A percentile compares a stretch with the other conserved stretches of the same genome.
Evolutionary conservation across 2,888 invertebrate genomes (phyloP).

Genomic region (Taphrorychus bicolor): DNA sequence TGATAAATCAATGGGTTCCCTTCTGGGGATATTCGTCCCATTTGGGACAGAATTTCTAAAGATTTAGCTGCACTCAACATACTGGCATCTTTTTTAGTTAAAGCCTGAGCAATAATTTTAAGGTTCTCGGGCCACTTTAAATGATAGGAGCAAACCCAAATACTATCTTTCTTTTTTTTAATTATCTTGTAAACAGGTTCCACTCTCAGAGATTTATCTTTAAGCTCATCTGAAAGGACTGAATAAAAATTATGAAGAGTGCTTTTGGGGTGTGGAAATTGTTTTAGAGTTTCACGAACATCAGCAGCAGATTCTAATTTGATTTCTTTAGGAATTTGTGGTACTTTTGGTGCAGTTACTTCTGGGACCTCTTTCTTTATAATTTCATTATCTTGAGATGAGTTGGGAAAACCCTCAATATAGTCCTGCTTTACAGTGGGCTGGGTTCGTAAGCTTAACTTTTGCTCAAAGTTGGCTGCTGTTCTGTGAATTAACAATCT

Average conservation of each 20-base stretch:
- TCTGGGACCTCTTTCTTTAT: too few relatives aligned
- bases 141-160: conserved; percentile 65
- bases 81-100: conserved; percentile 65
- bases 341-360: too few relatives aligned
- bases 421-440: too few relatives aligned
- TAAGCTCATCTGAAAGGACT: conserved; percentile 60
- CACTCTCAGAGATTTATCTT: conserved; percentile 53
- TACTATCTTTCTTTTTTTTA: conserved; percentile 55
- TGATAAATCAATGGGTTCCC: conserved; percentile 61
- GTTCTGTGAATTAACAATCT: too few relatives aligned
- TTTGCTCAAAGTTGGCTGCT: too few relatives aligned
- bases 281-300: conserved; percentile 45
- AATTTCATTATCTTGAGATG: too few relatives aligned
- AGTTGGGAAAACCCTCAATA: too few relatives aligned
- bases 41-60: conserved; percentile 62
- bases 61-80: conserved; percentile 50
- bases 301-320: conserved; percentile 10
- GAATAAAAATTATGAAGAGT: conserved; percentile 62
- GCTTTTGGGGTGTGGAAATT: conserved; percentile 62
- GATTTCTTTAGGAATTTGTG: neutral
- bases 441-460: too few relatives aligned
- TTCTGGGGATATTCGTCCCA: conserved; percentile 60
- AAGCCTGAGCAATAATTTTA: conserved; percentile 63
- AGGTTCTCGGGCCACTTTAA: conserved; percentile 67
- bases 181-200: conserved; percentile 55